Conservation (phyloP, 2,113 vertebrate species). For the Ibidorhyncha struthersii region DNA sequence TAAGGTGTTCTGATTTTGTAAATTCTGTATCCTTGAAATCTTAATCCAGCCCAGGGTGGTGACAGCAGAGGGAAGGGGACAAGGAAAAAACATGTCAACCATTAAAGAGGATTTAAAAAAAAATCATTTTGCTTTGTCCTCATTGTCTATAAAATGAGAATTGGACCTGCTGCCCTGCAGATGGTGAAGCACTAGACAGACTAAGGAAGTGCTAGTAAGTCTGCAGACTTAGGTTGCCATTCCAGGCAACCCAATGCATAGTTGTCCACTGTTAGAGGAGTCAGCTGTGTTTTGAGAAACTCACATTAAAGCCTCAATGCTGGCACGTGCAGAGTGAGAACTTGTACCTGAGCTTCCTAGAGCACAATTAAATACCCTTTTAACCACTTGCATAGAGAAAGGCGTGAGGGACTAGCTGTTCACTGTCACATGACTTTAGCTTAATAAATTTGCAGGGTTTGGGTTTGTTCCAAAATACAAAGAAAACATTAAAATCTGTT, state of each 20-base stretch:
- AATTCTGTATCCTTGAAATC: neutral
- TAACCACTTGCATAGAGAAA: neutral
- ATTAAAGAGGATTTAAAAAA: neutral
- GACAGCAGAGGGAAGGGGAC: neutral
- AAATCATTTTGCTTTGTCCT: neutral
- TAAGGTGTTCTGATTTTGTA: neutral
- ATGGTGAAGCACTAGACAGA: neutral
- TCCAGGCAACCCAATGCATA: neutral
- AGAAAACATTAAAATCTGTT: neutral
- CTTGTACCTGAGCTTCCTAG: neutral
- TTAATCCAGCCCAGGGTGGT: neutral
- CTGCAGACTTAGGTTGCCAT: neutral
- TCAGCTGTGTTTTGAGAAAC: neutral
- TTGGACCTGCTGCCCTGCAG: neutral
- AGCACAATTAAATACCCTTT: neutral
- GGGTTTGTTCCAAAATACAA: neutral
- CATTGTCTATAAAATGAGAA: neutral
- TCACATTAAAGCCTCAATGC: rapidly evolving
- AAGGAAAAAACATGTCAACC: neutral
- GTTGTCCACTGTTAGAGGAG: neutral
- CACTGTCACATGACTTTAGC: neutral
- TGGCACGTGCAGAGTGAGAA: neutral
- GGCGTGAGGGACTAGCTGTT: neutral
- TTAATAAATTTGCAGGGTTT: neutral
- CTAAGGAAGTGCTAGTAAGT: neutral